These are phyloP conservation scores for Ranitomeya imitator DNA, from an alignment of 2,113 vertebrate species.

Conservation along the genomic window DNA sequence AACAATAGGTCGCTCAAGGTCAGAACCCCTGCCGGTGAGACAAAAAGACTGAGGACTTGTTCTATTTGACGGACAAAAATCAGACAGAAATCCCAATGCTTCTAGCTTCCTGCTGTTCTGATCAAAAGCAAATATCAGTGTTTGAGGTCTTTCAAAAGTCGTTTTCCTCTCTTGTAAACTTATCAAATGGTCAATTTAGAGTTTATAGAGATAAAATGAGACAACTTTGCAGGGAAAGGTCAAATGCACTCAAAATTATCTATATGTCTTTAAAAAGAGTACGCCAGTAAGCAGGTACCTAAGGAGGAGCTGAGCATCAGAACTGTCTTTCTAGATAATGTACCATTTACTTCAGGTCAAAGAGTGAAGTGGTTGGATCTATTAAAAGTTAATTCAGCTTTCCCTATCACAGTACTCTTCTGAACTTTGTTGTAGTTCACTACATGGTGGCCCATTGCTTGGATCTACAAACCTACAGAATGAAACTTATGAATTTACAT, in stretches of 20 bases:
- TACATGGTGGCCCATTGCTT: not conserved
- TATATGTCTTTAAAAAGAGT: not conserved
- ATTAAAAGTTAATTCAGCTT: not conserved
- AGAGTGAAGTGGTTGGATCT: not conserved
- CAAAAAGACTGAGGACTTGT: slow-evolving; percentile 12
- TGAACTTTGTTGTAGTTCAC: not conserved
- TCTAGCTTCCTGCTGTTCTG: slow-evolving; percentile 34
- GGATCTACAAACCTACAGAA: not conserved
- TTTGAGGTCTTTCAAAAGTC: slow-evolving; percentile 28
- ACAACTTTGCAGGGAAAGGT: not conserved
- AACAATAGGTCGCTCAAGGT: slow-evolving; percentile 39
- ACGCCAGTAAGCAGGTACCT: not conserved
- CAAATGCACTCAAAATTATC: not conserved
- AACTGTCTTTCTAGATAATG: not conserved
- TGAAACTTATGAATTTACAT: not conserved
- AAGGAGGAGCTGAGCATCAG: not conserved
- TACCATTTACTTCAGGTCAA: not conserved
- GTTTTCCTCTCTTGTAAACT: not conserved
- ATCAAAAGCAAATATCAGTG: slow-evolving; percentile 42
- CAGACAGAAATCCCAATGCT: slow-evolving; percentile 51
- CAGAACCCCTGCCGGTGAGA: slow-evolving; percentile 26
- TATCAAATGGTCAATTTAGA: slow-evolving; percentile 25
- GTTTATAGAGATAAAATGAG: not conserved
- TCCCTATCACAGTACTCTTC: not conserved
- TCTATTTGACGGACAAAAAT: slow-evolving; percentile 46